Base-by-base conservation (phyloP, 2,797 vertebrate species). In the Cynodonichthys magdalenae region DNA sequence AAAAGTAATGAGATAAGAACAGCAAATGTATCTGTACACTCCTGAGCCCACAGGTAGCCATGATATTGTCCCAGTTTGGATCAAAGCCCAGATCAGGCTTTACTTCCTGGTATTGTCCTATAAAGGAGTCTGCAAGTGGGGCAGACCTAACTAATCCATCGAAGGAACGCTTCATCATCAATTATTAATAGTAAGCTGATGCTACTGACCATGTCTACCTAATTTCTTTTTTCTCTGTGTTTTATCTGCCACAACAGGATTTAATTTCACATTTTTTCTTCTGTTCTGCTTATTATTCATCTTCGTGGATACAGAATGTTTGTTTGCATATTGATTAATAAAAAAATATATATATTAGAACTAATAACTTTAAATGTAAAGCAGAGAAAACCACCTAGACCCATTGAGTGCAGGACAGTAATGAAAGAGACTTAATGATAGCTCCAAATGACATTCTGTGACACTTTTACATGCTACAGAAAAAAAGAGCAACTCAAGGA, bases 121-220 rank as follows among this genome's bases (percentile, higher is more conserved):
- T 77, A 82, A 84, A 81, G 76, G 84, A 39, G 75, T 69, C 80
- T 83, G 74, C 74, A 90, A 90, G 84, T 87, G 81, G 84, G 88
- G 79, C 87, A 87, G 83, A 69, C 81, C 81, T 87, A 66, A 87
- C 81, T 89, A 90, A 92, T 90, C 87, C 86, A 92, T 93, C 65
- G 65, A 83, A 83, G 57, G 87, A 85, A 62, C 79, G 80, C 82
- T 83, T 79, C 74, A 85, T 77, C 83, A 88, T 94, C 57, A 84
- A 94, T 93, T 91, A 92, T 94, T 92, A 86, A 93, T 88, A 83
- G 92, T 90, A 91, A 94, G 77, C 69, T 64, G 85, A 92, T 81
- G 76, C 90, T 65, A 72, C 79, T 74, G 75, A 78, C 71, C 81
- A 71, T 73, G 77, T 69, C 66, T 77, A 71, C 74, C 72, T 77